Evolutionary conservation across 2,797 vertebrate genomes (phyloP), one percentile per base, ranked within the genome.

Genomic region (Anableps anableps): DNA sequence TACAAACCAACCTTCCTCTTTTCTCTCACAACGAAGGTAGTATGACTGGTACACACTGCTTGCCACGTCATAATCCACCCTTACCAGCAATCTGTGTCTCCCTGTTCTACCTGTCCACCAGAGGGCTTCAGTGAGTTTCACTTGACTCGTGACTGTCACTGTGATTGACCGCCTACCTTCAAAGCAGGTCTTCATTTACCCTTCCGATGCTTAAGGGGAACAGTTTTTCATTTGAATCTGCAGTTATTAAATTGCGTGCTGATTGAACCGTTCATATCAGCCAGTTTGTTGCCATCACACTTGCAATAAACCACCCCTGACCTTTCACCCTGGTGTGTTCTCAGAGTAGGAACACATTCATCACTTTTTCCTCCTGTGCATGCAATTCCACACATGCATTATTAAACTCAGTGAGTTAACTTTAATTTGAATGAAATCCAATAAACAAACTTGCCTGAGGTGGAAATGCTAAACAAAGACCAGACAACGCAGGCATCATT

Each of bases 381-480:
- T 71, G 68, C n/a, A 75, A 79, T 82, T 85, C 78, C 34, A 38
- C 58, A 50, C 80, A 74, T 29, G 3, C 48, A 38, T 84, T 81
- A 74, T 76, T 76, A 81, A 80, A 76, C 73, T 83, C 48, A 48
- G 80, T 79, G 81, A 89, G 76, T 79, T 87, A 77, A 84, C 82
- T 88, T 89, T 81, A 88, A 90, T 90, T 83, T 89, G 74, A 88
- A 80, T 85, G 71, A 82, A 88, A 91, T 88, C 87, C 81, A 90
- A 91, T 93, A 92, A 92, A 88, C 81, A 83, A 90, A 92, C 82
- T 85, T 70, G 86, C 91, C 88, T 72, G 43, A 60, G 86, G 90
- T 81, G 62, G 58, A 83, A 87, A 36, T 21, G 41, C 85, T 84
- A 73, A 87, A 79, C 85, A 88, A 86, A 85, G 86, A 87, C 84